Conservation (phyloP, 2,888 invertebrate genomes). For the Camponotus fellah region DNA sequence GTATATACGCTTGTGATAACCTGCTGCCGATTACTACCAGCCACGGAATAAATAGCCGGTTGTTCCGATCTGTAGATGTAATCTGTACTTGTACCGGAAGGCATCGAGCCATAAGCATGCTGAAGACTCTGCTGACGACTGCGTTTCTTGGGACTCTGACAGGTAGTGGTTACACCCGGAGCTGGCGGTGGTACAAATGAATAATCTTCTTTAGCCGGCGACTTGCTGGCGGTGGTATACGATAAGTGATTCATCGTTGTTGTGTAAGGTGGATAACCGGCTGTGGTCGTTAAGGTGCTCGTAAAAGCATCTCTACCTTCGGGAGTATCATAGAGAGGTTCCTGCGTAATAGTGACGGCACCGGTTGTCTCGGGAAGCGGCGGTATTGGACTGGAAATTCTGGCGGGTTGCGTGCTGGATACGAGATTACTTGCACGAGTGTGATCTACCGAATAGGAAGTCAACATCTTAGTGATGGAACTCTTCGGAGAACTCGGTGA, state of each 20-base stretch:
- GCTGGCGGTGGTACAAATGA: constrained; percentile 87
- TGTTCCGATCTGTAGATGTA: constrained; percentile 87
- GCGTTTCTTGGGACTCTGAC: constrained; percentile 86
- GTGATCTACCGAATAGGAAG: constrained; percentile 82
- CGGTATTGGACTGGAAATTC: constrained; percentile 80
- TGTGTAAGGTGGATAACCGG: constrained; percentile 73
- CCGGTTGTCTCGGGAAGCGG: constrained; percentile 78
- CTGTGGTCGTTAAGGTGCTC: constrained; percentile 70
- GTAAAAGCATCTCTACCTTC: constrained; percentile 82
- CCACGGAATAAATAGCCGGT: constrained; percentile 92
- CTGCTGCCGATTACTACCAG: constrained; percentile 90
- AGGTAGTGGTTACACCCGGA: constrained; percentile 84
- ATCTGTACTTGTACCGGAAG: constrained; percentile 83
- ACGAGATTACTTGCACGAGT: constrained; percentile 71
- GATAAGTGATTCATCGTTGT: constrained; percentile 86
- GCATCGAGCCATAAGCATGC: constrained; percentile 79
- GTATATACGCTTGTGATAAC: constrained; percentile 92
- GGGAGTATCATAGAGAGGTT: constrained; percentile 83
- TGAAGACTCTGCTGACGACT: constrained; percentile 81
- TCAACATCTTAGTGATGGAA: constrained; percentile 85
- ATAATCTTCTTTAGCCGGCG: constrained; percentile 86
- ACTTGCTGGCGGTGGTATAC: constrained; percentile 87
- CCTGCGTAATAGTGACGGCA: constrained; percentile 76
- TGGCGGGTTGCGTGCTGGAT: constrained; percentile 75
- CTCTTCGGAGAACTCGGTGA: constrained; percentile 93